These are phyloP conservation scores for Chalcosyrphus nemorum DNA, from an alignment of 2,888 invertebrate species.

Conservation along the genomic window DNA sequence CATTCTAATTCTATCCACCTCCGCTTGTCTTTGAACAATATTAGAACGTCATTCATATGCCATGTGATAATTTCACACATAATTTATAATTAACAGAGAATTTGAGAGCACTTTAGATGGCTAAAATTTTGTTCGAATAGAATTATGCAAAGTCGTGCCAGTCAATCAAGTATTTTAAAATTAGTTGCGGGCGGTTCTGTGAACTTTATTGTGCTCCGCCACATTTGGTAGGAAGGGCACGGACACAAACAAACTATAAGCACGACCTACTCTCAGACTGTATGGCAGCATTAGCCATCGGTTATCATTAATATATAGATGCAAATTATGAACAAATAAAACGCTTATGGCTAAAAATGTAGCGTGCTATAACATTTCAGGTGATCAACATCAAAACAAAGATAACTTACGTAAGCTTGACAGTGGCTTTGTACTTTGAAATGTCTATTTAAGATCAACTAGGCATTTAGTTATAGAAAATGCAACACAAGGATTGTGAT, in stretches of 20 bases:
- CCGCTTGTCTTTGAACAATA: neutral
- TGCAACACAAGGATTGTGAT: too few species aligned
- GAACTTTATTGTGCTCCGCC: neutral
- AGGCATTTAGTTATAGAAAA: neutral
- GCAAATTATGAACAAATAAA: constrained; percentile 1
- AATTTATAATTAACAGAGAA: neutral
- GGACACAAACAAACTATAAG: neutral
- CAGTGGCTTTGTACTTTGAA: constrained; percentile 15
- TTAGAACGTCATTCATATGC: neutral
- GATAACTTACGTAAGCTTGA: neutral
- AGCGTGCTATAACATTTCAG: constrained; percentile 3
- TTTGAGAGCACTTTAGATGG: neutral
- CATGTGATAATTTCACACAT: constrained; percentile 16
- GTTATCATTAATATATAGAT: constrained; percentile 16
- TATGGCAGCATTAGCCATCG: constrained; percentile 23
- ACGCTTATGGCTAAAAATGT: constrained; percentile 16
- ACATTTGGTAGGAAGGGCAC: constrained; percentile 5
- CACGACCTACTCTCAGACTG: neutral
- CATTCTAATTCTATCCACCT: neutral
- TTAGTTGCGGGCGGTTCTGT: constrained; percentile 6
- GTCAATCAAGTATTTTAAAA: neutral
- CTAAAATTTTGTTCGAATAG: neutral
- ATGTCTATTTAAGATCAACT: neutral
- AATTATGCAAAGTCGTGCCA: constrained; percentile 13
- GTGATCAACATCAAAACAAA: constrained; percentile 5